These are phyloP conservation scores for Oreochromis niloticus DNA, from an alignment of 2,113 vertebrate genomes.

Conservation along the genomic window DNA sequence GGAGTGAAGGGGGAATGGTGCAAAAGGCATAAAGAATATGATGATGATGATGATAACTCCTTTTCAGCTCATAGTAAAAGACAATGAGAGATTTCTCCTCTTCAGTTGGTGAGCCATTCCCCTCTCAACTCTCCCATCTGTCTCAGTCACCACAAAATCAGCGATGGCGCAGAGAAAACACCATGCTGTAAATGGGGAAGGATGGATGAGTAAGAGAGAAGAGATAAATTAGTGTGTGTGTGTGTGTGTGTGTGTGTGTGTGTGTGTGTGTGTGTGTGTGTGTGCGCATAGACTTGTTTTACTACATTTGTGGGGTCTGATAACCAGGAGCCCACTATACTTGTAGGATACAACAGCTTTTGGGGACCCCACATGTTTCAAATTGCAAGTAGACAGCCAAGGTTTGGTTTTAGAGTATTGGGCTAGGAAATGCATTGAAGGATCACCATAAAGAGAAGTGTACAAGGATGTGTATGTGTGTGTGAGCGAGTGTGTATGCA, in stretches of 20 bases:
- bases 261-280: neutral
- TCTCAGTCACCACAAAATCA: constrained; percentile 41
- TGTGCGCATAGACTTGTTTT: neutral
- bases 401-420: neutral
- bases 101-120: neutral
- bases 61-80: constrained; percentile 2
- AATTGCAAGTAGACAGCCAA: neutral
- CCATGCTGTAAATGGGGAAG: constrained; percentile 1
- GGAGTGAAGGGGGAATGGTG: neutral
- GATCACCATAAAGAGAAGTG: neutral
- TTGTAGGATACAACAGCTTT: neutral
- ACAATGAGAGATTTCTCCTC: neutral
- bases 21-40: neutral
- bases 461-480: neutral
- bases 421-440: neutral
- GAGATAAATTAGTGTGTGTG: neutral
- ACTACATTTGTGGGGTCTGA: neutral
- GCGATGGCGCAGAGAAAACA: constrained; percentile 8
- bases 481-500: neutral
- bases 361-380: neutral
- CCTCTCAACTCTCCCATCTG: constrained; percentile 40
- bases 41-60: neutral
- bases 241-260: neutral
- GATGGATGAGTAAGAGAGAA: constrained; percentile 31
- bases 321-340: neutral